These are phyloP conservation scores for Orgyia antiqua DNA, from an alignment of 2,888 invertebrate species.

Conservation along the genomic window DNA sequence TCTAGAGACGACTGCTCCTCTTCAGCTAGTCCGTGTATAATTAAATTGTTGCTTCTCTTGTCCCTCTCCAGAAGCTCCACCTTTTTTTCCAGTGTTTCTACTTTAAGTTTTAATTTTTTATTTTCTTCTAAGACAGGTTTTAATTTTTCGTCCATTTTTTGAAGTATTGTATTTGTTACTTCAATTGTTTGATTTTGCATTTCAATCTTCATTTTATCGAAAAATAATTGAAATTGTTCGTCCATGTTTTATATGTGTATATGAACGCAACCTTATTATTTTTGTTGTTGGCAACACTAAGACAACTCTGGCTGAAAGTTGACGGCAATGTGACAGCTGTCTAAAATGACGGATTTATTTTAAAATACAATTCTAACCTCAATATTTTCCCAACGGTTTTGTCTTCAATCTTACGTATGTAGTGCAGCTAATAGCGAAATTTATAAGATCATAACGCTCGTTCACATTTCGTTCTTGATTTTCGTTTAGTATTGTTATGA, in stretches of 20 bases:
- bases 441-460: too few relatives aligned
- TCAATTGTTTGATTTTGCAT: neutral
- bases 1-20: neutral
- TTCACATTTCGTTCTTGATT: too few relatives aligned
- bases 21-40: neutral
- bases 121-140: neutral
- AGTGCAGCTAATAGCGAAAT: too few relatives aligned
- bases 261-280: too few relatives aligned
- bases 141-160: neutral
- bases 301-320: too few relatives aligned
- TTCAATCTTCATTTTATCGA: neutral
- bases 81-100: conserved; percentile 1
- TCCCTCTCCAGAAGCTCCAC: neutral
- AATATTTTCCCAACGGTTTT: too few relatives aligned
- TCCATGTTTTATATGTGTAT: neutral
- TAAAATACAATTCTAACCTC: too few relatives aligned
- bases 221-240: neutral
- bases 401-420: too few relatives aligned
- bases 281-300: too few relatives aligned
- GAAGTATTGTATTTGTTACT: neutral
- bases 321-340: too few relatives aligned
- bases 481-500: too few relatives aligned
- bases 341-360: too few relatives aligned
- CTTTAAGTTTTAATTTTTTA: neutral
- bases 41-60: neutral